Percentiles rank a stretch among this genome's conserved stretches.
Evolutionary conservation across 2,113 vertebrate genomes (phyloP).

Genomic region (Urocynchramus pylzowi): DNA sequence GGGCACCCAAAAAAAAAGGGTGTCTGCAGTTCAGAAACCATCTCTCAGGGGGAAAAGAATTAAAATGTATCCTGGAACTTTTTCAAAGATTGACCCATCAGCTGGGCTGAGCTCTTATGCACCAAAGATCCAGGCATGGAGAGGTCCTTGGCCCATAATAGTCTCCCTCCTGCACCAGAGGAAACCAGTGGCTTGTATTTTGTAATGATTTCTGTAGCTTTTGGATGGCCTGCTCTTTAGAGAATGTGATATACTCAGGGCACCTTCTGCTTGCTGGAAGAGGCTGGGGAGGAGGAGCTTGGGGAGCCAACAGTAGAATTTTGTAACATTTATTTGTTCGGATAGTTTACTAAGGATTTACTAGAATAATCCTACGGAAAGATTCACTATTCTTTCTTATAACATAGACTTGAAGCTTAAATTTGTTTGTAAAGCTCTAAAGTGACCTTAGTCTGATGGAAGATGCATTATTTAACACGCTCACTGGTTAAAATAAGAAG

Average conservation of each 20-base stretch:
- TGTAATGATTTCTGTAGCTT: conserved; percentile 18
- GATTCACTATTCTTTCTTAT: background rate
- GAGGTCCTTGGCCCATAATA: background rate
- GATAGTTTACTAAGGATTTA: conserved; percentile 12
- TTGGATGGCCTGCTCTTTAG: conserved; percentile 1
- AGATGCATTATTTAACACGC: background rate
- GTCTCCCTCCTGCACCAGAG: background rate
- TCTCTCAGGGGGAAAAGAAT: background rate
- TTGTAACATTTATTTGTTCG: background rate
- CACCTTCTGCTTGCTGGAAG: background rate
- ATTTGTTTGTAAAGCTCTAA: conserved; percentile 33
- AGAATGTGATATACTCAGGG: background rate
- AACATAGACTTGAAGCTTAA: background rate
- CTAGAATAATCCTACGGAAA: conserved; percentile 19
- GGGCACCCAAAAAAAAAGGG: background rate
- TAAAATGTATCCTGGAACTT: background rate
- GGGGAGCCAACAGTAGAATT: background rate
- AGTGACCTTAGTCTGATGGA: background rate
- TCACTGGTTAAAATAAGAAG: background rate
- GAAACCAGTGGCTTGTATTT: background rate
- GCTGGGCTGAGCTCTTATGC: background rate
- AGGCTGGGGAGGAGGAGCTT: background rate
- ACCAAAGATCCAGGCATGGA: rapidly evolving
- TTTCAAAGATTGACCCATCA: background rate
- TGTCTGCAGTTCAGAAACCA: background rate